Evolutionary conservation across 2,888 invertebrate genomes (phyloP), one percentile per base, ranked within the genome.

Genomic region (Cenopis cana): DNA sequence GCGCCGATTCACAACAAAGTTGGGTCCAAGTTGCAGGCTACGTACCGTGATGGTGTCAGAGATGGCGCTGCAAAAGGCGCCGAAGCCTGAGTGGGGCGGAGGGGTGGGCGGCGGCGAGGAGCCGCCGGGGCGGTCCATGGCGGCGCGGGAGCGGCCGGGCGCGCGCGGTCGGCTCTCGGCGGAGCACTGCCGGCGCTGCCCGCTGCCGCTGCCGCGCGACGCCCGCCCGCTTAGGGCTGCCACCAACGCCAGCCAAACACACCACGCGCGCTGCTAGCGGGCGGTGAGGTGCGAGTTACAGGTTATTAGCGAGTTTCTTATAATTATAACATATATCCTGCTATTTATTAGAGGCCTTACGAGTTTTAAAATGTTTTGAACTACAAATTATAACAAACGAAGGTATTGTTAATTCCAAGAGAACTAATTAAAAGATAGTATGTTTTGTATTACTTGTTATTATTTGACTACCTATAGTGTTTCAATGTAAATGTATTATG

Each of bases 41-140:
- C 93, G 85, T 93, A 93, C 93, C 90, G 93, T 88, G 82, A 93
- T 79, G 76, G 93, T 92, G 84, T 92, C 93, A 77, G 93, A 90
- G 88, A 93, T 85, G 80, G 93, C 93, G 89, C 81, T 91, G 90
- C 93, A 93, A 89, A 93, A 91, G 82, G 93, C 93, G 81, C 93
- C 91, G 86, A 93, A 93, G 85, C 91, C 88, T 81, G 87, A 84
- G 76, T 86, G 81, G 77, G 84, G 81, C 77, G 88, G 81, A 68
- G 83, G 83, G 77, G 78, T 54, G 65, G 73, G 73, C 69, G 76
- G 75, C 83, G 85, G 83, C 79, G 85, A 81, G 81, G 84, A 83
- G 79, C 82, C 88, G 85, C 84, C 83, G 82, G 85, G 79, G 85
- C 88, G 88, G 82, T 90, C 89, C 90, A 90, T 90, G 74, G 59